A percentile compares a stretch with the other conserved stretches of the same genome.
Conservation (phyloP, 2,888 invertebrate species). For the Acrocyrtus sp. region DNA sequence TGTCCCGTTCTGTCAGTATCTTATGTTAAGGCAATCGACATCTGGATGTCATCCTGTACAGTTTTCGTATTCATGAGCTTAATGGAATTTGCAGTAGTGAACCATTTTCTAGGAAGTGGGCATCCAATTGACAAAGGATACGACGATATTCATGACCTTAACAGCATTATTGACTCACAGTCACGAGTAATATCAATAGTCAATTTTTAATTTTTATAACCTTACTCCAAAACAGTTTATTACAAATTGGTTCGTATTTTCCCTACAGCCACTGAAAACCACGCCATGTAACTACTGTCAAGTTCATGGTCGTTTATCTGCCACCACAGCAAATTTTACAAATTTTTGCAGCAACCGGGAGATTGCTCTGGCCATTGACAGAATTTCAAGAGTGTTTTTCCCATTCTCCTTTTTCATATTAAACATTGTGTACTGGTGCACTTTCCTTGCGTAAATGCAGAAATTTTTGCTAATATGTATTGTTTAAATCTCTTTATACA, state of each 20-base stretch:
- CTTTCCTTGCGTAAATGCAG: slow-evolving; percentile 71
- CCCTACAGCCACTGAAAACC: slow-evolving; percentile 54
- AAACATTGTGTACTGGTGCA: slow-evolving; percentile 92
- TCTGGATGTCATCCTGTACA: slow-evolving; percentile 93
- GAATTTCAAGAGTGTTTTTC: slow-evolving; percentile 88
- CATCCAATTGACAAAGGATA: slow-evolving; percentile 59
- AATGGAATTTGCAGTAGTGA: slow-evolving; percentile 91
- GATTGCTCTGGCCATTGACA: slow-evolving; percentile 83
- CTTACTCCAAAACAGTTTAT: background rate
- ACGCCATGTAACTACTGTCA: slow-evolving; percentile 56
- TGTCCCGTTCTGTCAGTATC: slow-evolving; percentile 88
- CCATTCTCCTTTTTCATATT: slow-evolving; percentile 89
- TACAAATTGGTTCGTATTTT: too few relatives aligned
- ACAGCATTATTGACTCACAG: slow-evolving; percentile 50
- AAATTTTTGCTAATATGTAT: too few relatives aligned
- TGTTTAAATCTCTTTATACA: too few relatives aligned
- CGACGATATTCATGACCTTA: slow-evolving; percentile 56
- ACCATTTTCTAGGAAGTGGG: slow-evolving; percentile 85
- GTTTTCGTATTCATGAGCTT: slow-evolving; percentile 90
- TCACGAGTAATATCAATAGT: slow-evolving; percentile 35
- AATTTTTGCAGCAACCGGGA: slow-evolving; percentile 80
- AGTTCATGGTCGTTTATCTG: slow-evolving; percentile 68
- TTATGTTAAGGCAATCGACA: slow-evolving; percentile 91
- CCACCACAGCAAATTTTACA: slow-evolving; percentile 81
- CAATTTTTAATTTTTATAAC: background rate